These are phyloP conservation scores for Telmatochromis sp. DNA, from an alignment of 2,113 vertebrate genomes.

Conservation along the genomic window DNA sequence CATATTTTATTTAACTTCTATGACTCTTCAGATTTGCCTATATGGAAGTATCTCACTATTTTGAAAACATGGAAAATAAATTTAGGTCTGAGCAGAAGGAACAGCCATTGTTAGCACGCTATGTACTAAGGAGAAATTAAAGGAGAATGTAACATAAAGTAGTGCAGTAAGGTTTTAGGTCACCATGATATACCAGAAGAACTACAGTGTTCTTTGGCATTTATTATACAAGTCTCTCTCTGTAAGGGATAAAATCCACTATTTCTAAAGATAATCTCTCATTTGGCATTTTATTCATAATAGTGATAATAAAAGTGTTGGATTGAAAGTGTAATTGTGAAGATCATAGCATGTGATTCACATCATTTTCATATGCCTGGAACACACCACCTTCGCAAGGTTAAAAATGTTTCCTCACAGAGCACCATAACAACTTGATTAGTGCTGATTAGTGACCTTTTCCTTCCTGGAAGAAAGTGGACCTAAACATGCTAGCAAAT, in stretches of 20 bases:
- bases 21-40: neutral
- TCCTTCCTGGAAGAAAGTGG: neutral
- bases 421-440: neutral
- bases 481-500: neutral
- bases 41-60: fast-evolving
- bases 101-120: neutral
- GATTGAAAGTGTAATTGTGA: neutral
- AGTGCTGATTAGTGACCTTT: neutral
- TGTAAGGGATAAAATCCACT: neutral
- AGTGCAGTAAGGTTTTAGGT: neutral
- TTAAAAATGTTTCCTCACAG: neutral
- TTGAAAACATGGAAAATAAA: neutral
- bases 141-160: neutral
- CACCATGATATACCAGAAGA: neutral
- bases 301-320: neutral
- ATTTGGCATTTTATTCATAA: neutral
- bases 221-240: neutral
- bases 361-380: neutral
- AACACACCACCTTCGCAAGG: neutral
- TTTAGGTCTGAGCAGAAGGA: neutral
- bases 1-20: neutral
- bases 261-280: neutral
- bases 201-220: neutral
- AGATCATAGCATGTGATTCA: neutral
- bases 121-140: neutral